phyloP scores from a whole-genome alignment of 2,797 vertebrate genomes.

The Cichlasoma orientale region DNA sequence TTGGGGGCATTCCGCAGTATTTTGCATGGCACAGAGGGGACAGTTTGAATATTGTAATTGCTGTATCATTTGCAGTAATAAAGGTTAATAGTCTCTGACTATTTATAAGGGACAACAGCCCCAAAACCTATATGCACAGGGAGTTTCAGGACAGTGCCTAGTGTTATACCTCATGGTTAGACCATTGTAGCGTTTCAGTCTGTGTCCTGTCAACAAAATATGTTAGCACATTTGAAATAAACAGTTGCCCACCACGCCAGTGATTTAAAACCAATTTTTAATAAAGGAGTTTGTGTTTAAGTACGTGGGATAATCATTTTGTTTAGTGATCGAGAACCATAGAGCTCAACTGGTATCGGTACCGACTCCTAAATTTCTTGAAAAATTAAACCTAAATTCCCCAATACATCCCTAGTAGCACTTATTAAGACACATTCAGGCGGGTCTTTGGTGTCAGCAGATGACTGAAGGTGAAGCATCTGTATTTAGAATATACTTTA shows the following conservation, averaged over 20 bases:
- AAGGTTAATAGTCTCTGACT: too few species aligned
- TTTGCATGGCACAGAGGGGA: too few species aligned
- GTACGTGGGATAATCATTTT: background rate
- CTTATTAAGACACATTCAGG: too few species aligned
- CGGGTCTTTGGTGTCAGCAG: too few species aligned
- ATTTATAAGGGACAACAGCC: too few species aligned
- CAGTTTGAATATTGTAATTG: too few species aligned
- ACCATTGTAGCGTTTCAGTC: background rate
- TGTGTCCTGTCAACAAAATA: background rate
- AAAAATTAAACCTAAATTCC: background rate
- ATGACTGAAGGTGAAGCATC: too few species aligned
- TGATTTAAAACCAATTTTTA: background rate
- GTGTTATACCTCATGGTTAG: background rate
- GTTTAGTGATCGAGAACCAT: background rate
- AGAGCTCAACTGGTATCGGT: background rate
- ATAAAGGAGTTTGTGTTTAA: background rate
- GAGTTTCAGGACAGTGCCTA: background rate
- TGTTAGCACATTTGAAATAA: background rate
- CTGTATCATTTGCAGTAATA: too few species aligned
- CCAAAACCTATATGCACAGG: too few species aligned
- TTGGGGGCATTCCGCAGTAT: background rate
- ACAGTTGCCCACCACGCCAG: too few species aligned
- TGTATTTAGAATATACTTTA: too few species aligned
- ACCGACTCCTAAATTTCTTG: fast-evolving
- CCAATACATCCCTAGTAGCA: background rate